Base-by-base conservation (phyloP, 2,888 invertebrate species). In the Linnaemya vulpina region DNA sequence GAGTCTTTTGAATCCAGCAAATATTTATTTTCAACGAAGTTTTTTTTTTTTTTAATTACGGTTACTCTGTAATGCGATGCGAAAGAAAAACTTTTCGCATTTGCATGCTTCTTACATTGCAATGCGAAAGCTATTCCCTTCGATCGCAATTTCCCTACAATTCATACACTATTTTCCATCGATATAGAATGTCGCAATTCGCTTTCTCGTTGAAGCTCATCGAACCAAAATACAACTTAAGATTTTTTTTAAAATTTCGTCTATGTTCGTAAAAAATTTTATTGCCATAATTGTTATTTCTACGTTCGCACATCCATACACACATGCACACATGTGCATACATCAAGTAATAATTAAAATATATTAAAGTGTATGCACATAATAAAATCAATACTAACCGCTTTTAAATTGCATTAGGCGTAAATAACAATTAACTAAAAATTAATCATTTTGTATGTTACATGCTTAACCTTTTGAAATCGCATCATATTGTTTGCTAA, bases 391-490 rank as follows among this genome's bases (percentile, higher is more conserved):
- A 76, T 76, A 76, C 58, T 58, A 76, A 76, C 76, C 20, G n/a
- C 76, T 76, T 67, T 67, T 58, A 22, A 58, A 46, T 35, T 76
- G 35, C 43, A 65, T 58, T 35, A n/a, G 13, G 38, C 43, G 55
- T 51, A 55, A 40, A 76, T 40, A 55, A 46, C 55, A 58, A 58
- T 67, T 65, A 67, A n/a, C 13, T 30, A 35, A 3, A 60, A 67
- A 58, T 46, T 20, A 51, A 38, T 38, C 49, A 63, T 38, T 22
- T 38, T 22, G 15, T 76, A 76, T 67, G 58, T 49, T 63, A 40
- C 46, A 71, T 62, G 53, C 51, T 78, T 78, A 78, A 78, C 78
- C 79, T 79, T 60, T 79, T 63, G 15, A 73, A 43, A 71, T 55
- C 71, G 20, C 65, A 65, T 79, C 55, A 55, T 65, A 79, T 79